Evolutionary conservation across 2,888 invertebrate genomes (phyloP).

Genomic region (Acleris literana): DNA sequence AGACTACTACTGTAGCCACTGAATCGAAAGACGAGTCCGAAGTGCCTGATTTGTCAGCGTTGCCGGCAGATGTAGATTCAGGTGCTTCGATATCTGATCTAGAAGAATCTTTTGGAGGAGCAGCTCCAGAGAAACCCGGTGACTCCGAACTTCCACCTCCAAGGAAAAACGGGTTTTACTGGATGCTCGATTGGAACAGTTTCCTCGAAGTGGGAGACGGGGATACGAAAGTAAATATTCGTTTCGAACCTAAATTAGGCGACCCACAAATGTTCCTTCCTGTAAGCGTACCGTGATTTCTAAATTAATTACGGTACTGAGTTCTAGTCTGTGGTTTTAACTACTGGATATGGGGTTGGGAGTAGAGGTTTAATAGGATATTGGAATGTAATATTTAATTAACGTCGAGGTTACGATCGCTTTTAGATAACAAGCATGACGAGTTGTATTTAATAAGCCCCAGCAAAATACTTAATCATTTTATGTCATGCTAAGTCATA

Average conservation of each 20-base stretch:
- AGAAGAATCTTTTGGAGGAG: constrained; percentile 90
- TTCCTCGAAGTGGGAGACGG: constrained; percentile 93
- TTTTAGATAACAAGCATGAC: constrained; percentile 2
- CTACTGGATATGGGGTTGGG: constrained; percentile 2
- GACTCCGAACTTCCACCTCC: constrained; percentile 86
- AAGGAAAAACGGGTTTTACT: constrained; percentile 91
- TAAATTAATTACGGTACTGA: constrained; percentile 13
- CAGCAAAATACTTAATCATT: not conserved
- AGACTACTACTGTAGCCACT: constrained; percentile 43
- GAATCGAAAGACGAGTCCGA: constrained; percentile 46
- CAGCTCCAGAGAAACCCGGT: constrained; percentile 80
- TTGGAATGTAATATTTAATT: constrained; percentile 18
- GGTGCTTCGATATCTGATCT: constrained; percentile 85
- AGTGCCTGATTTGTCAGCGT: constrained; percentile 56
- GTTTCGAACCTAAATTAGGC: constrained; percentile 91
- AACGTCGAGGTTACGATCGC: constrained; percentile 8
- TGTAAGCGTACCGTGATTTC: constrained; percentile 87
- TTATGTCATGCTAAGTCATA: constrained; percentile 2
- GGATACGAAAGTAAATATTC: constrained; percentile 88
- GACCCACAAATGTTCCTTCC: constrained; percentile 91
- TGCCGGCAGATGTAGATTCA: constrained; percentile 75
- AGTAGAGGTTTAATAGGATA: constrained; percentile 9
- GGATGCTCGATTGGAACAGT: constrained; percentile 93
- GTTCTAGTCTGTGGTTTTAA: constrained; percentile 34
- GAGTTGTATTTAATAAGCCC: not conserved